Percentiles rank a stretch among this genome's conserved stretches.
These are phyloP conservation scores for Apeltes quadracus DNA, from an alignment of 2,113 vertebrate genomes.

Conservation along the genomic window DNA sequence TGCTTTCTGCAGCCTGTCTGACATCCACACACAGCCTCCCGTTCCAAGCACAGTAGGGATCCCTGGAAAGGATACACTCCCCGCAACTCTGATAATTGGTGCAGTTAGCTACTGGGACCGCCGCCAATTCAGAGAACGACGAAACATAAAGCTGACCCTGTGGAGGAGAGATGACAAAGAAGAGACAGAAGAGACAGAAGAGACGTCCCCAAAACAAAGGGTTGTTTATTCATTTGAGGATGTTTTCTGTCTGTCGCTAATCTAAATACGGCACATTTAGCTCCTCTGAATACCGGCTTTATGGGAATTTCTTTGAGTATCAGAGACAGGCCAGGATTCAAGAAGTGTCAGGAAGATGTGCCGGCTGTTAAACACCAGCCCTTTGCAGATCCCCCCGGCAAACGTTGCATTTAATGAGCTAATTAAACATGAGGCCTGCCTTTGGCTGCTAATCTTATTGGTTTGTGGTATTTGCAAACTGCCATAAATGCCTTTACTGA, in stretches of 20 bases:
- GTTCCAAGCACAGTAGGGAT: slow-evolving; percentile 94
- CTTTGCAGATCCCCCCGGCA: slow-evolving; percentile 61
- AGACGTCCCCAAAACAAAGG: slow-evolving; percentile 32
- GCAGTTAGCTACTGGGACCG: slow-evolving; percentile 93
- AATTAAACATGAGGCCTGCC: slow-evolving; percentile 36
- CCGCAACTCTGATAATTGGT: slow-evolving; percentile 91
- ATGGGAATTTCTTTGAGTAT: slow-evolving; percentile 5
- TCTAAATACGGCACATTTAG: neutral
- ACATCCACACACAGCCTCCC: slow-evolving; percentile 79
- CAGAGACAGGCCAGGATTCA: slow-evolving; percentile 25
- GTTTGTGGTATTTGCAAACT: slow-evolving; percentile 54
- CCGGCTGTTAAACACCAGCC: slow-evolving; percentile 61
- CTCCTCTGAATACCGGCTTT: slow-evolving; percentile 11
- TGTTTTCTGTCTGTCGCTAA: slow-evolving; percentile 24
- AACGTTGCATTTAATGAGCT: slow-evolving; percentile 63
- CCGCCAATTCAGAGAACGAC: slow-evolving; percentile 84
- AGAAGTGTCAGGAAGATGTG: slow-evolving; percentile 42
- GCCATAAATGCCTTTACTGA: slow-evolving; percentile 49
- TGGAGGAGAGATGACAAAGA: slow-evolving; percentile 37
- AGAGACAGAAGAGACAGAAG: slow-evolving; percentile 21
- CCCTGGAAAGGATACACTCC: slow-evolving; percentile 92
- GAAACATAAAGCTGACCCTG: slow-evolving; percentile 89
- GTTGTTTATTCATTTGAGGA: slow-evolving; percentile 40
- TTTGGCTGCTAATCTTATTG: slow-evolving; percentile 34
- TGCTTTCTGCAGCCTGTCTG: slow-evolving; percentile 62